Evolutionary conservation across 2,888 invertebrate genomes (phyloP).

Genomic region (Allacma fusca): DNA sequence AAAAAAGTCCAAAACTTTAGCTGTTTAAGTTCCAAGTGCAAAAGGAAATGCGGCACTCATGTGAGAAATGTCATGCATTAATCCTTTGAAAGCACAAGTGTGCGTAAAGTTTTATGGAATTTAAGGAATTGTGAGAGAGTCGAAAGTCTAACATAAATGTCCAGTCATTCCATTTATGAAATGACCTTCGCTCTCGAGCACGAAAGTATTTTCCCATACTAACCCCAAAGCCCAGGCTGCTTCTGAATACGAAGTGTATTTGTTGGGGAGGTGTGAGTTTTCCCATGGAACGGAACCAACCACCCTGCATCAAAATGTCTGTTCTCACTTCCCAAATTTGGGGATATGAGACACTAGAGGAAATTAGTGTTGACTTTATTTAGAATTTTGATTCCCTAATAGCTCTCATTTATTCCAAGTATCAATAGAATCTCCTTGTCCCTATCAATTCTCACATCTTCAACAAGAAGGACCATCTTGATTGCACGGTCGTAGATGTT

Average conservation of each 20-base stretch:
- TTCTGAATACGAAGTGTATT: no score
- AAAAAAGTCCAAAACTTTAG: not conserved
- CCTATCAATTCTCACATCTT: not conserved
- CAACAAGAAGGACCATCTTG: not conserved
- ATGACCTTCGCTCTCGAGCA: not conserved
- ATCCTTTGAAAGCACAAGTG: conserved; percentile 16
- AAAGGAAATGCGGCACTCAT: not conserved
- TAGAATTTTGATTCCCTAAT: not conserved
- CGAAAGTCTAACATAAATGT: not conserved
- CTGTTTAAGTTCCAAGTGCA: not conserved
- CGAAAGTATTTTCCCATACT: no score
- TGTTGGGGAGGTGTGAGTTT: no score
- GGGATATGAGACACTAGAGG: not conserved
- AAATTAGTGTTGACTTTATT: conserved; percentile 16
- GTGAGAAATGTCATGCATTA: conserved; percentile 15
- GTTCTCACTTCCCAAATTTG: not conserved
- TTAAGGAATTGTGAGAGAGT: not conserved
- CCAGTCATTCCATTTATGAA: conserved; percentile 8
- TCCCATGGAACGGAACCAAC: no score
- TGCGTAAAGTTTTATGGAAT: conserved; percentile 9
- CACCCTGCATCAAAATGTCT: no score
- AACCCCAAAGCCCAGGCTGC: no score
- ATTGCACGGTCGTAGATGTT: not conserved
- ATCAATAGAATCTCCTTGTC: not conserved
- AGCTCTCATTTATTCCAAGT: not conserved